phyloP scores from a whole-genome alignment of 2,113 vertebrate species.

The Ophiodon elongatus region DNA sequence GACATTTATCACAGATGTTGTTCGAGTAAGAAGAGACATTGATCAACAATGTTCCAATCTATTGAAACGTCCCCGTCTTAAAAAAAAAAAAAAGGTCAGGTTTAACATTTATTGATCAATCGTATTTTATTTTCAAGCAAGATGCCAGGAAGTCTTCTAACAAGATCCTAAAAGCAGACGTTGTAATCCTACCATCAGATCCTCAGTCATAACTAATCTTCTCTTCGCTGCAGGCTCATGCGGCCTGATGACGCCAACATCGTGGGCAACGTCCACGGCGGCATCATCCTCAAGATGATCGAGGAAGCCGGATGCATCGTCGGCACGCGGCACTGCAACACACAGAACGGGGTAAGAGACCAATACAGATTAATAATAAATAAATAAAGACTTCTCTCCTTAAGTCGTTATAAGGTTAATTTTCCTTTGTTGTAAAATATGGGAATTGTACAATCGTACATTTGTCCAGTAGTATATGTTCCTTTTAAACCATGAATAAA shows the following conservation, averaged over 20 bases:
- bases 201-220: neutral
- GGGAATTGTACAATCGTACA: neutral
- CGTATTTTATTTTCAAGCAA: neutral
- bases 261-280: slow-evolving; percentile 93
- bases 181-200: neutral
- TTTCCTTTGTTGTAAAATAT: neutral
- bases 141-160: neutral
- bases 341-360: slow-evolving; percentile 85
- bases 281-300: slow-evolving; percentile 96
- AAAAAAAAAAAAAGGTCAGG: neutral
- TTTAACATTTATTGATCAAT: neutral
- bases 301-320: slow-evolving; percentile 96
- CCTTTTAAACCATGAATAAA: neutral
- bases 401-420: neutral
- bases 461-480: neutral
- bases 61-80: neutral
- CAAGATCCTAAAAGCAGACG: neutral
- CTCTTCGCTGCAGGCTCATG: slow-evolving; percentile 88
- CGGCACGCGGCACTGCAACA: slow-evolving; percentile 95
- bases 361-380: too few species aligned
- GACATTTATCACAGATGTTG: neutral
- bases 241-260: slow-evolving; percentile 94
- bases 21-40: neutral
- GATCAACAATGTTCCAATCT: neutral
- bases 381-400: neutral